Evolutionary conservation across 2,797 vertebrate species (phyloP).

Genomic region (Iguana delicatissima): DNA sequence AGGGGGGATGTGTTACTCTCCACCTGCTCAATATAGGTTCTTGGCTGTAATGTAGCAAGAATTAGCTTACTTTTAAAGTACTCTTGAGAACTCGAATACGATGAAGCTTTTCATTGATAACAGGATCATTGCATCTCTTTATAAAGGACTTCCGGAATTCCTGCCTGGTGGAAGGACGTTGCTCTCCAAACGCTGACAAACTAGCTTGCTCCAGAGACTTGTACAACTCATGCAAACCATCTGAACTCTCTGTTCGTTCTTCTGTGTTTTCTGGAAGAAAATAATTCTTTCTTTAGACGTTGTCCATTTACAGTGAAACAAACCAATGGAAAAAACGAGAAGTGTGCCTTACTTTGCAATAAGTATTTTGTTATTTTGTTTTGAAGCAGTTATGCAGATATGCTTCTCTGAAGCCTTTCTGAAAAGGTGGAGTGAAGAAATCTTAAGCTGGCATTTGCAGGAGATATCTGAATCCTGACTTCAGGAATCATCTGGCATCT

Average conservation of each 20-base stretch:
- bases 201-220: constrained; percentile 87
- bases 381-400: not conserved
- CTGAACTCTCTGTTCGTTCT: constrained; percentile 67
- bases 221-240: constrained; percentile 89
- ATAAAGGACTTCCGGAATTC: constrained; percentile 87
- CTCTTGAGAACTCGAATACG: constrained; percentile 89
- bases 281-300: not conserved
- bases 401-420: too few relatives aligned
- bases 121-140: constrained; percentile 86
- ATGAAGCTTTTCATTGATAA: constrained; percentile 91
- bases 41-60: not conserved
- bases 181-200: constrained; percentile 86
- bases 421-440: too few relatives aligned
- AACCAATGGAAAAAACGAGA: too few relatives aligned
- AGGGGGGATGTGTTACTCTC: too few relatives aligned
- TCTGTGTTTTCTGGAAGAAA: constrained; percentile 83
- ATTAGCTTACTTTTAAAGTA: constrained; percentile 88
- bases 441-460: too few relatives aligned
- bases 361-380: not conserved
- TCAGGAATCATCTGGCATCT: too few relatives aligned
- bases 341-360: not conserved
- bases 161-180: constrained; percentile 87
- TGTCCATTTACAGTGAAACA: not conserved
- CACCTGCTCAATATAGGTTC: too few relatives aligned
- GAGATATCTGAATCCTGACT: too few relatives aligned